Conservation (phyloP, 2,888 invertebrate genomes). For the Lepidocyrtoides sp. region DNA sequence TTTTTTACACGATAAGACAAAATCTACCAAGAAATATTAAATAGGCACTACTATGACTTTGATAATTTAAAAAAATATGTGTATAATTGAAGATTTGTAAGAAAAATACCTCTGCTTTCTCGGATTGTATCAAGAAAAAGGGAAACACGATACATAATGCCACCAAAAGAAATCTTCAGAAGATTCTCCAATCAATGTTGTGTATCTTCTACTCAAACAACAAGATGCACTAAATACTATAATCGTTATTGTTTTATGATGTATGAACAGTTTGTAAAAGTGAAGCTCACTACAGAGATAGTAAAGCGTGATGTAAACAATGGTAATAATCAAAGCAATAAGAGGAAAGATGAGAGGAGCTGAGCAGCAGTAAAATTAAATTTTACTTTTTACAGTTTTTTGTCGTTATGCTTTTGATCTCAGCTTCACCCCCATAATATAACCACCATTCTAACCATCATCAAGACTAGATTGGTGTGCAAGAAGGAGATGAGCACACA, state of each 20-base stretch:
- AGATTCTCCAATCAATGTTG: not conserved
- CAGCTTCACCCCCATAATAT: slow-evolving; percentile 1
- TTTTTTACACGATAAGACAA: too few species aligned
- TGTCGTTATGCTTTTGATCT: slow-evolving; percentile 67
- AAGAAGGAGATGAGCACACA: not conserved
- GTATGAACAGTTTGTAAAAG: slow-evolving; percentile 52
- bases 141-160: not conserved
- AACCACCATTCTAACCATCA: not conserved
- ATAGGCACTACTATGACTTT: not conserved
- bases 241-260: slow-evolving; percentile 76
- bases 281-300: not conserved
- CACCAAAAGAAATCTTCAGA: too few species aligned
- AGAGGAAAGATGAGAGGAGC: too few species aligned
- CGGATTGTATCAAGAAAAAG: slow-evolving; percentile 6
- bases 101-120: not conserved
- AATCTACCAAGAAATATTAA: too few species aligned
- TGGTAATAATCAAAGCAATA: slow-evolving; percentile 55
- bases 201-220: slow-evolving; percentile 9
- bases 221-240: slow-evolving; percentile 56
- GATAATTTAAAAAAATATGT: not conserved
- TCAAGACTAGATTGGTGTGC: not conserved
- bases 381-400: slow-evolving; percentile 53
- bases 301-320: slow-evolving; percentile 43
- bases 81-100: not conserved
- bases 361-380: slow-evolving; percentile 63